Evolutionary conservation across 2,888 invertebrate species (phyloP).

Genomic region (Caradrina kadenii): DNA sequence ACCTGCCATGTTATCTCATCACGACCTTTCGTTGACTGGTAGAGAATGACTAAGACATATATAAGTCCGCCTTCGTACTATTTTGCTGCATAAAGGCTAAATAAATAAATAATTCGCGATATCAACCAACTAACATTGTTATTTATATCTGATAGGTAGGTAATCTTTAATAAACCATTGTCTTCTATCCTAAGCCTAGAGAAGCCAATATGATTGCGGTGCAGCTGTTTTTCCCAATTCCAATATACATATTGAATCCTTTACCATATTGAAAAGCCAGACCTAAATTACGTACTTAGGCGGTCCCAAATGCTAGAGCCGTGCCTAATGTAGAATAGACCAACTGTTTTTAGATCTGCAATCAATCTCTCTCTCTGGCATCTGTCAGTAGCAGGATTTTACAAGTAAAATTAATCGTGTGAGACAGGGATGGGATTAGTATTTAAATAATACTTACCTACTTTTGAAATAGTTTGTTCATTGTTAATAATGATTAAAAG

Average conservation of each 20-base stretch:
- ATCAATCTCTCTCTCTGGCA: conserved; percentile 55
- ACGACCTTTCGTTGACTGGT: no score
- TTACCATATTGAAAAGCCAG: conserved; percentile 25
- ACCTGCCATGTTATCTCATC: no score
- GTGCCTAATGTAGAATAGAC: conserved; percentile 26
- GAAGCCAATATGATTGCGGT: conserved; percentile 7
- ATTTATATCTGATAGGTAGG: no score
- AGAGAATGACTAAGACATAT: no score
- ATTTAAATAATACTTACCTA: conserved; percentile 13
- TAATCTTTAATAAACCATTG: no score
- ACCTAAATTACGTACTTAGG: conserved; percentile 29
- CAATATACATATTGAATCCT: conserved; percentile 36
- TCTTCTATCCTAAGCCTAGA: not conserved
- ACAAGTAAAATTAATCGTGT: conserved; percentile 51
- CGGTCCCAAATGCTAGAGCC: conserved; percentile 9
- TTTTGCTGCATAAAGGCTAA: no score
- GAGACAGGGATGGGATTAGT: conserved; percentile 5
- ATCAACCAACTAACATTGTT: no score
- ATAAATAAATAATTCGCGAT: no score
- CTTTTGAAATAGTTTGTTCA: not conserved
- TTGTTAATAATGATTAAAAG: no score
- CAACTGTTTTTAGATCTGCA: conserved; percentile 51
- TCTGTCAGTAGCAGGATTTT: conserved; percentile 52
- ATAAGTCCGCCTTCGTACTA: no score
- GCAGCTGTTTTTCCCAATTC: conserved; percentile 37